phyloP scores from a whole-genome alignment of 1,140 invertebrate genomes.

The Drosophila navojoa region DNA sequence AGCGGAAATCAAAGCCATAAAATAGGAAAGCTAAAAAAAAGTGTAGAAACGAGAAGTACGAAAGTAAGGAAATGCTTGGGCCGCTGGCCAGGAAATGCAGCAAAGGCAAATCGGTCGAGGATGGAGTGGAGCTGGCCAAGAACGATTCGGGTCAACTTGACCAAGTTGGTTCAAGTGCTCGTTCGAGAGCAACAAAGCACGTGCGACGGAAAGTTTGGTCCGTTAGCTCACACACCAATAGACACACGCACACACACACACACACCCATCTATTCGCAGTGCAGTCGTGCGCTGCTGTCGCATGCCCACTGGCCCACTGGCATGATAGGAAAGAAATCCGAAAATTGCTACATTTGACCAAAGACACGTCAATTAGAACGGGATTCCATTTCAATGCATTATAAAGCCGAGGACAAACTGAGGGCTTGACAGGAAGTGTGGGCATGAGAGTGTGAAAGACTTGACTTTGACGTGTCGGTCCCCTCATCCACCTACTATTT shows the following conservation, averaged over 20 bases:
- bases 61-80: not conserved
- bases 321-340: conserved; percentile 55
- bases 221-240: conserved; percentile 8
- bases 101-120: not conserved
- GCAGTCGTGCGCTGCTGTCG: conserved; percentile 61
- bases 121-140: conserved; percentile 2
- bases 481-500: not conserved
- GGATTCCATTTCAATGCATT: conserved; percentile 25
- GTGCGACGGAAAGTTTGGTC: conserved; percentile 53
- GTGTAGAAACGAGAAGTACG: not conserved
- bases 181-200: conserved; percentile 40
- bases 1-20: conserved; percentile 59
- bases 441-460: conserved; percentile 57
- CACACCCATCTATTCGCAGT: conserved; percentile 29
- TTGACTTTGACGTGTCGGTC: conserved; percentile 52
- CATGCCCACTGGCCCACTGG: conserved; percentile 52
- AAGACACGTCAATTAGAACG: conserved; percentile 73
- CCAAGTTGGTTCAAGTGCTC: conserved; percentile 31
- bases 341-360: conserved; percentile 68
- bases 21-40: conserved; percentile 38
- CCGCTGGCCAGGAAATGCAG: conserved; percentile 45
- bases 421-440: conserved; percentile 20
- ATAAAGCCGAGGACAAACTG: conserved; percentile 1
- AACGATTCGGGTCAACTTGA: conserved; percentile 24
- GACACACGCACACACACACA: conserved; percentile 4